Evolutionary conservation across 2,113 vertebrate genomes (phyloP), one percentile per base, ranked within the genome.

Genomic region (Furnarius figulus): DNA sequence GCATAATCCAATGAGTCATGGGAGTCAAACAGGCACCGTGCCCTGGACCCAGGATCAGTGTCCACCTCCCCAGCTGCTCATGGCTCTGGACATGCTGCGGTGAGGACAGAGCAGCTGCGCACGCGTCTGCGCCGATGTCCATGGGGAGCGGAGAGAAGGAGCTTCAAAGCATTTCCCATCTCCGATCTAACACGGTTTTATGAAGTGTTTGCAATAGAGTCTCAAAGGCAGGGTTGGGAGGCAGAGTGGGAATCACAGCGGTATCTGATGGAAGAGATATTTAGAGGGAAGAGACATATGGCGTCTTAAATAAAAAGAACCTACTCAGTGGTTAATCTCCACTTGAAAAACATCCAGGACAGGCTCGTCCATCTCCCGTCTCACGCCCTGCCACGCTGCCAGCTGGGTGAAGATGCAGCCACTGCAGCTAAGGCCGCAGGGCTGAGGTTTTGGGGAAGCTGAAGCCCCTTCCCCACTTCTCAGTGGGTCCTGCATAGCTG

Each of bases 221-320:
- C 91, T 93, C 89, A 31, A 74, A 93, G 89, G 89, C 86, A 77
- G 91, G 86, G 65, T n/a, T 95, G 95, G 95, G 65, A 93, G 65
- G 89, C 80, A 83, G 91, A 39, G 83, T 68, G 94, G 94, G 91
- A 95, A 84, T 84, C 89, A 12, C 93, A 92, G 89, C 44, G 4
- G 86, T 80, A 63, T 46, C 95, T 96, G 96, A 94, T 78, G 91
- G 96, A 97, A 53, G 95, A 96, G 93, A 39, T 93, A 74, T 84
- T 97, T 96, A 95, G 96, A 96, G 87, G 84, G 93, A 95, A 96
- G 96, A 96, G 96, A 89, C 96, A 94, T 95, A 95, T 92, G 94
- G 96, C 88, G 37, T 92, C 94, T 96, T 90, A 95, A 97, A 95
- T 96, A 88, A 96, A 94, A 96, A 71, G 90, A 90, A 55, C 67